Evolutionary conservation across 92 coral and sea anemone genomes (phyloP).

Genomic region (Desmophyllum pertusum): DNA sequence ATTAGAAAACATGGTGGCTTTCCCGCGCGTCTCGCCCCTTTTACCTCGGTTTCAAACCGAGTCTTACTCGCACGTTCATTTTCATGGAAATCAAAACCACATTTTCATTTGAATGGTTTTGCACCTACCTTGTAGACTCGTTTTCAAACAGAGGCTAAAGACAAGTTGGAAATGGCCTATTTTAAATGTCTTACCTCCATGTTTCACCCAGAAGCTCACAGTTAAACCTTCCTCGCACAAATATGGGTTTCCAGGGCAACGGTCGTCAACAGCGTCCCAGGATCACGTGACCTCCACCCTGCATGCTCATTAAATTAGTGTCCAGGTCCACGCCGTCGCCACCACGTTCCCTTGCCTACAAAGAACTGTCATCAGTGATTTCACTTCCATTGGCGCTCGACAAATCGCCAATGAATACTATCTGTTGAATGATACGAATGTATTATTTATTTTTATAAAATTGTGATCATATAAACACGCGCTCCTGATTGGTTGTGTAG

Average conservation of each 20-base stretch:
- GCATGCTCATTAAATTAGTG: conserved; percentile 5
- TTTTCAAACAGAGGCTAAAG: no score
- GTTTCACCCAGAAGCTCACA: conserved; percentile 64
- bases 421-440: neutral
- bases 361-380: conserved; percentile 21
- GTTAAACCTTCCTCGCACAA: conserved; percentile 54
- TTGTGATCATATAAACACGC: no score
- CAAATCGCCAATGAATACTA: conserved; percentile 28
- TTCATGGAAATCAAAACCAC: no score
- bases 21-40: no score
- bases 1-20: no score
- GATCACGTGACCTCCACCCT: conserved; percentile 38
- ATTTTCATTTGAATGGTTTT: no score
- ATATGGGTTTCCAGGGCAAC: conserved; percentile 48
- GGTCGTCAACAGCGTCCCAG: conserved; percentile 11
- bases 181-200: conserved; percentile 51
- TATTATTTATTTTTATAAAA: neutral
- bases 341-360: conserved; percentile 18
- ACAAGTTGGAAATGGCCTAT: no score
- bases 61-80: no score
- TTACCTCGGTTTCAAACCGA: no score
- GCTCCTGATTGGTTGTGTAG: no score
- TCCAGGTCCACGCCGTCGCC: conserved; percentile 25
- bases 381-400: neutral
- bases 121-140: no score